Evolutionary conservation across 2,113 vertebrate species (phyloP).

Genomic region (Setophaga petechia): DNA sequence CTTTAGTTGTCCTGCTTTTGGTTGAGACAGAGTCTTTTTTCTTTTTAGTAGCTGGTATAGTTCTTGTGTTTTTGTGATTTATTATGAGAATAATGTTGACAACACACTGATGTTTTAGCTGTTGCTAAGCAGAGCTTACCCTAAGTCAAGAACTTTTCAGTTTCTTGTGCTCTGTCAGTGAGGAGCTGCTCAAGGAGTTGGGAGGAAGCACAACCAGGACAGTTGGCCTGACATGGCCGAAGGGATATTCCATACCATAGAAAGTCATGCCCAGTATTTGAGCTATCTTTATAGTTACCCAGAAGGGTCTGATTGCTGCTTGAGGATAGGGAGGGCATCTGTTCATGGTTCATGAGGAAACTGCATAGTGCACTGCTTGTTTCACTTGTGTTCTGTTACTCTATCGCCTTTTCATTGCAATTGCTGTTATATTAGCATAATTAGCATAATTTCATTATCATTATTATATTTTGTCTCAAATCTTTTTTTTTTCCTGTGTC

Average conservation of each 20-base stretch:
- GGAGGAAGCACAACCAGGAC: not conserved
- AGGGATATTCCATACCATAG: not conserved
- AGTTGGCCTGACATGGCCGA: not conserved
- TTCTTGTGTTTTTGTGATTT: not conserved
- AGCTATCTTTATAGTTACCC: not conserved
- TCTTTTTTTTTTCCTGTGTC: rapidly evolving
- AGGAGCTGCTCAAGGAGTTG: not conserved
- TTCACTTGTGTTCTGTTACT: not conserved
- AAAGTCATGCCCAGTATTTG: not conserved
- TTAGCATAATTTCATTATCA: not conserved
- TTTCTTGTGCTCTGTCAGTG: not conserved
- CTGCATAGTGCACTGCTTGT: not conserved
- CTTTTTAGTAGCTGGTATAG: not conserved
- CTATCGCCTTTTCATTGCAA: not conserved
- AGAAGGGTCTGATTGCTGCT: not conserved
- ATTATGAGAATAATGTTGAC: not conserved
- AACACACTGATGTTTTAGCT: not conserved
- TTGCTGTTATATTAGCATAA: not conserved
- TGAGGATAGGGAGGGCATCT: too few species aligned
- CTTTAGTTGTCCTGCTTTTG: not conserved
- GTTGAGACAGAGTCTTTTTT: not conserved
- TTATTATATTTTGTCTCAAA: not conserved
- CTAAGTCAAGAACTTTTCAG: not conserved
- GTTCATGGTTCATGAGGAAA: rapidly evolving
- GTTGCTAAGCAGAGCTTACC: not conserved